Evolutionary conservation across 1,140 invertebrate genomes (phyloP).

Genomic region (Carcinoscorpius rotundicauda): DNA sequence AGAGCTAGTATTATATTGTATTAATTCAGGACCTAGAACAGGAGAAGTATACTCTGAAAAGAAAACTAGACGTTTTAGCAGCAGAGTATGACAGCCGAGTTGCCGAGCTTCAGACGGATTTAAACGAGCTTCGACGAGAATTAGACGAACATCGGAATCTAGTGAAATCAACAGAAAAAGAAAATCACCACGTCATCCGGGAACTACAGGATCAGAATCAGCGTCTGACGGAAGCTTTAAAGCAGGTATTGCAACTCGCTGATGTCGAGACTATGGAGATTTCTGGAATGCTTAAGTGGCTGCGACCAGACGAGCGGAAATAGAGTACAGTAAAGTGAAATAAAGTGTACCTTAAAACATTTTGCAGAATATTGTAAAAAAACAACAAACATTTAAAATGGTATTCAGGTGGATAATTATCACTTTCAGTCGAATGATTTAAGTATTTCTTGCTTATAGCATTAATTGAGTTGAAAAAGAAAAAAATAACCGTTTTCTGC

Average conservation of each 20-base stretch:
- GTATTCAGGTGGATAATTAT: no score
- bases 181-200: conserved; percentile 59
- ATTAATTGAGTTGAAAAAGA: no score
- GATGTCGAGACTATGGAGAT: no score
- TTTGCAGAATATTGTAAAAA: no score
- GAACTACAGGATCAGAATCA: conserved; percentile 85
- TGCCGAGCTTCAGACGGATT: conserved; percentile 73
- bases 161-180: conserved; percentile 57
- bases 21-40: conserved; percentile 73
- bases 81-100: conserved; percentile 77
- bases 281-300: no score
- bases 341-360: no score
- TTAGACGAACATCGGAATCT: conserved; percentile 47
- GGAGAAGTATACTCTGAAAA: conserved; percentile 71
- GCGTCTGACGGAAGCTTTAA: conserved; percentile 69
- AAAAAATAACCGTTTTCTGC: no score
- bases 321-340: no score
- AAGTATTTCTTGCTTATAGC: no score
- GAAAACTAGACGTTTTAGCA: conserved; percentile 67
- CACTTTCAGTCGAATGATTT: no score
- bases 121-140: conserved; percentile 51
- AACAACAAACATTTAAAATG: no score
- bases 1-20: conserved; percentile 1
- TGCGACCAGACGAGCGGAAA: no score
- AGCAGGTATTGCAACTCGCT: conserved; percentile 43